phyloP scores from a whole-genome alignment of 2,797 vertebrate genomes.

The Sebastes vulpes region DNA sequence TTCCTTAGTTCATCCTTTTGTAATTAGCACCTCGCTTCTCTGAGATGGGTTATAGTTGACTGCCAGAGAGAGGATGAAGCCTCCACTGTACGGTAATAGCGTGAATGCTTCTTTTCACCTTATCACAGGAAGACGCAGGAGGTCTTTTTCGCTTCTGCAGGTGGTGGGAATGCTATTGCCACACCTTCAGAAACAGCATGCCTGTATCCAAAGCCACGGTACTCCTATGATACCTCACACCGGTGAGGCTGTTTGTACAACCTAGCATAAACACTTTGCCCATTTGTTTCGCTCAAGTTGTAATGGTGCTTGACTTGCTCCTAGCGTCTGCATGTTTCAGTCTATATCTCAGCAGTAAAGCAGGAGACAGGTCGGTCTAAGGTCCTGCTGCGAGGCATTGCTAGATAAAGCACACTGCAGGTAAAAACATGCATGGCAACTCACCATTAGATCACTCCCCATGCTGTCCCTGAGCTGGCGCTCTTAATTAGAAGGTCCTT shows the following conservation, averaged over 20 bases:
- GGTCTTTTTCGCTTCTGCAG: conserved; percentile 86
- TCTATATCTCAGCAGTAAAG: conserved; percentile 65
- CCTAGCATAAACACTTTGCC: conserved; percentile 30
- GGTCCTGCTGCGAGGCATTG: conserved; percentile 62
- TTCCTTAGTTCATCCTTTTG: conserved; percentile 81
- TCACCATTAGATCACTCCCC: conserved; percentile 75
- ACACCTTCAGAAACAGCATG: conserved; percentile 80
- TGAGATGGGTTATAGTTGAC: conserved; percentile 85
- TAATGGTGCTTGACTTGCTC: conserved; percentile 60
- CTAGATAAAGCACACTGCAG: conserved; percentile 80
- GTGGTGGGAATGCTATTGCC: conserved; percentile 86
- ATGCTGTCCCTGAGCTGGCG: conserved; percentile 65
- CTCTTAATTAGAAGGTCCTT: conserved; percentile 80
- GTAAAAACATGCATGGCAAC: conserved; percentile 68
- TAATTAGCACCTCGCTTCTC: conserved; percentile 90
- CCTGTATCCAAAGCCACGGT: conserved; percentile 26
- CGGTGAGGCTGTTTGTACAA: conserved; percentile 49
- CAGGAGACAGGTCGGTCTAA: conserved; percentile 42
- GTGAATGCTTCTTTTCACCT: conserved; percentile 80
- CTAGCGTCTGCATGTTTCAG: conserved; percentile 38
- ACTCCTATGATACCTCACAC: conserved; percentile 24
- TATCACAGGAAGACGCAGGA: conserved; percentile 83
- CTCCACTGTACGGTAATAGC: conserved; percentile 77
- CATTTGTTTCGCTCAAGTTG: conserved; percentile 64
- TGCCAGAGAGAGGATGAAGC: conserved; percentile 84